Evolutionary conservation across 2,797 vertebrate species (phyloP), one percentile per base, ranked within the genome.

Genomic region (Enteromius radiatus): DNA sequence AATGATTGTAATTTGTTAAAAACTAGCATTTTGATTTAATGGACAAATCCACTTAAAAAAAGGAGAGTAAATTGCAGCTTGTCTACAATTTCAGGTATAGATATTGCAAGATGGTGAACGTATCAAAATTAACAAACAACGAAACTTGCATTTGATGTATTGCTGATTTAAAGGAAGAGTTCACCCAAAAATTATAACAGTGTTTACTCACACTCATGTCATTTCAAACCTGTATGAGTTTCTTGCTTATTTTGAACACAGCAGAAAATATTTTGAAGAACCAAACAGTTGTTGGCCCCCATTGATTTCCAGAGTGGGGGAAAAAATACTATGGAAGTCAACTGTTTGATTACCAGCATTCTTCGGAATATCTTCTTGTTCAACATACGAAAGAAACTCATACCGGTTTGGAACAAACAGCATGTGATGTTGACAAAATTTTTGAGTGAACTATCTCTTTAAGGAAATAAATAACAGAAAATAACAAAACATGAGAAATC

Each of bases 61-160:
- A 38, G 2, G 0, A 10, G 0, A 14, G 52, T 8, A 17, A 41
- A 26, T 41, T 76, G 33, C 73, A 3, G 23, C 15, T 43, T 43
- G 15, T 76, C 15, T 41, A 61, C 23, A 61, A 76, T 19, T 28
- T 3, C 36, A 76, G 74, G 33, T 41, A 41, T 61, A 76, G n/a
- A 61, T 31, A 21, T 21, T 63, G 56, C 23, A 76, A 12, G n/a
- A 76, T 43, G 36, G n/a, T 63, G 23, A 74, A 74, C 19, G 4
- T 47, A 41, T 63, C 5, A 45, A 28, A 28, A 76, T 45, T 5
- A 26, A 61, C 36, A 76, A 76, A 61, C 61, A 17, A 61, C 54
- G 19, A 61, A 28, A 26, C 23, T 11, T 33, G 49, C 19, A 52
- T 41, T 59, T 41, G 54, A 61, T 59, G 23, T 43, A 43, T 21